A percentile compares a stretch with the other conserved stretches of the same genome.
phyloP scores from a whole-genome alignment of 2,113 vertebrate species.

The Pelvicachromis taeniatus region DNA sequence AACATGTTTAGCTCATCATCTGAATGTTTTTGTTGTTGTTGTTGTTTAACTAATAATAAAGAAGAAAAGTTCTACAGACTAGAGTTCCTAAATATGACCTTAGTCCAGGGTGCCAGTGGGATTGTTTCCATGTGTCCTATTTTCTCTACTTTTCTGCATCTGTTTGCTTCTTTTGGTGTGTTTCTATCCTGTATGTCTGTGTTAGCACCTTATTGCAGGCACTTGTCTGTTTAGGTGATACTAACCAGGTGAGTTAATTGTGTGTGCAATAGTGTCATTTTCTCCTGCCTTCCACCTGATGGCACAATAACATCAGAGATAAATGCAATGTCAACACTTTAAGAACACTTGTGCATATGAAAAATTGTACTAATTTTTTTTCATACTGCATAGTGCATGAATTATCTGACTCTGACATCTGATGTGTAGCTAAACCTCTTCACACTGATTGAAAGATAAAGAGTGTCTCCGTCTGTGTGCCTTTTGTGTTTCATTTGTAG shows the following conservation, averaged over 20 bases:
- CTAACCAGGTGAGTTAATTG: not conserved
- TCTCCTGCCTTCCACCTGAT: not conserved
- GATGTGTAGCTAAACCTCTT: not conserved
- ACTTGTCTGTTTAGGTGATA: not conserved
- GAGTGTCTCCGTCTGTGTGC: not conserved
- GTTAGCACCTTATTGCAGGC: not conserved
- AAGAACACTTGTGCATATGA: not conserved
- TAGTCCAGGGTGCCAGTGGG: not conserved
- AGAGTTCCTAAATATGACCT: not conserved
- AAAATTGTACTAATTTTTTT: not conserved
- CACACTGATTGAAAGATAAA: not conserved
- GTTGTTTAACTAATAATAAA: not conserved
- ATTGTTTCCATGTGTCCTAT: not conserved
- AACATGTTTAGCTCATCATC: not conserved
- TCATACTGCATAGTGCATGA: not conserved
- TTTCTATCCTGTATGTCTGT: not conserved
- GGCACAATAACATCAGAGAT: not conserved
- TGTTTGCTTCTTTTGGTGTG: not conserved
- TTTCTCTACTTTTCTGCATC: not conserved
- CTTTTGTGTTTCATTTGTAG: not conserved
- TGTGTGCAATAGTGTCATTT: not conserved
- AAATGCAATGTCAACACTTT: not conserved
- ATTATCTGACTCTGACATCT: not conserved
- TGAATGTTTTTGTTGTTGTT: not conserved
- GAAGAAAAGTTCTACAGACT: not conserved